Evolutionary conservation across 2,888 invertebrate species (phyloP).

Genomic region (Diplazon laetatorius): DNA sequence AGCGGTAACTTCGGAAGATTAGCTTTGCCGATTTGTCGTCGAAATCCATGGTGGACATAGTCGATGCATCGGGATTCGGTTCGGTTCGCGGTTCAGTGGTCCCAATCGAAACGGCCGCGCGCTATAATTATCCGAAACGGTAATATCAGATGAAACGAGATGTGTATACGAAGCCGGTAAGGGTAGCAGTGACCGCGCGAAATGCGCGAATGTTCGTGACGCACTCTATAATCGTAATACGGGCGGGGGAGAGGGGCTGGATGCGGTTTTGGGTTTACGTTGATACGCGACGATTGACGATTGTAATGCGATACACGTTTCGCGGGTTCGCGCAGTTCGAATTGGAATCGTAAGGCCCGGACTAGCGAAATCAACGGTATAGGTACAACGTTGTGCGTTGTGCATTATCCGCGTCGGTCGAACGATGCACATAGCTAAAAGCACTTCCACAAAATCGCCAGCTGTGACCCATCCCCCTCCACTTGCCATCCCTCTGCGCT

Average conservation of each 20-base stretch:
- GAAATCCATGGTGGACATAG: slow-evolving; percentile 13
- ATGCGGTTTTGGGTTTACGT: slow-evolving; percentile 30
- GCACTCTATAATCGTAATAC: slow-evolving; percentile 45
- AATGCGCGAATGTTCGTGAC: not conserved
- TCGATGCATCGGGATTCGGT: slow-evolving; percentile 9
- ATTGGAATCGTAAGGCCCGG: slow-evolving; percentile 24
- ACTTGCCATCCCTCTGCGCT: slow-evolving; percentile 1
- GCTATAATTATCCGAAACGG: slow-evolving; percentile 36
- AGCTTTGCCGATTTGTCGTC: slow-evolving; percentile 18
- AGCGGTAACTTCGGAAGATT: slow-evolving; percentile 10
- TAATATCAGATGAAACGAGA: slow-evolving; percentile 54
- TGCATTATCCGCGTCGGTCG: not conserved
- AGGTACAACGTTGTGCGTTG: not conserved
- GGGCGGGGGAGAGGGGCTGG: too few species aligned
- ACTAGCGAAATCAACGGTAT: slow-evolving; percentile 19
- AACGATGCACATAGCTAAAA: slow-evolving; percentile 24
- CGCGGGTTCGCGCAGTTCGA: not conserved
- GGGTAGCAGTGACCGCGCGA: slow-evolving; percentile 21
- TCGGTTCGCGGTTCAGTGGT: slow-evolving; percentile 42
- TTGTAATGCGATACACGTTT: slow-evolving; percentile 27
- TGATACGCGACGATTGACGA: slow-evolving; percentile 50
- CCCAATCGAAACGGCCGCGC: slow-evolving; percentile 41
- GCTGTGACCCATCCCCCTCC: not conserved
- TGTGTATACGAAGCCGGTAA: slow-evolving; percentile 40
- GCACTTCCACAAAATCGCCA: slow-evolving; percentile 46